These are phyloP conservation scores for Ammodytes dubius DNA, from an alignment of 2,113 vertebrate species.

Conservation along the genomic window DNA sequence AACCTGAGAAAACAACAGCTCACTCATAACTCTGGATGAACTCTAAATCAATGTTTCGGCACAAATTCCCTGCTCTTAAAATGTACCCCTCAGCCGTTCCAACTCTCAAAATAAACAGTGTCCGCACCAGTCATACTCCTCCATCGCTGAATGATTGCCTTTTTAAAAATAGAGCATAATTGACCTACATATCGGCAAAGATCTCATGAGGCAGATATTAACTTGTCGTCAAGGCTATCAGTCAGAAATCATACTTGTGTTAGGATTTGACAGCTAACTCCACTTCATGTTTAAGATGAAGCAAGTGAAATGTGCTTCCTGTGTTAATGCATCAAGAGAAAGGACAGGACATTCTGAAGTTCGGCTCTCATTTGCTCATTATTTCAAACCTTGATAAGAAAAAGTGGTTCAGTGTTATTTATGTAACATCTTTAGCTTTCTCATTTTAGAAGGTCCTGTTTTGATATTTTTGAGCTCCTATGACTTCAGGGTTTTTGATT, in stretches of 20 bases:
- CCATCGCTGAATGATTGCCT: slow-evolving; percentile 32
- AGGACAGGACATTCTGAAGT: not conserved
- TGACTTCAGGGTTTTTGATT: slow-evolving; percentile 28
- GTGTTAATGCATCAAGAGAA: slow-evolving; percentile 4
- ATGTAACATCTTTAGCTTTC: slow-evolving; percentile 10
- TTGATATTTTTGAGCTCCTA: slow-evolving; percentile 27
- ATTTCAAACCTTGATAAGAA: slow-evolving; percentile 39
- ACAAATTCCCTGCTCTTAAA: not conserved
- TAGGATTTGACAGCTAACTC: slow-evolving; percentile 17
- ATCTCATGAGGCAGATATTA: slow-evolving; percentile 52
- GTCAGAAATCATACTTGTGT: slow-evolving; percentile 30
- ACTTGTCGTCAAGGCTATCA: slow-evolving; percentile 59
- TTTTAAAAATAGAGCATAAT: slow-evolving; percentile 71
- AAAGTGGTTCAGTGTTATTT: slow-evolving; percentile 6
- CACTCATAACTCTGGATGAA: not conserved
- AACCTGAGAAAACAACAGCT: not conserved
- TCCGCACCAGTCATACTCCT: slow-evolving; percentile 37
- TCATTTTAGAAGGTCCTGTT: slow-evolving; percentile 42
- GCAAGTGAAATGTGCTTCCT: not conserved
- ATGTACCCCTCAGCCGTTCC: slow-evolving; percentile 35
- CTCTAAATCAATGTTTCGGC: not conserved
- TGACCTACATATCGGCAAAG: slow-evolving; percentile 66
- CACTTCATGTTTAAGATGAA: slow-evolving; percentile 4
- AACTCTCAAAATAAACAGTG: slow-evolving; percentile 6
- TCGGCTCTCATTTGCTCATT: slow-evolving; percentile 20